phyloP scores from a whole-genome alignment of 2,888 invertebrate species.

The Tuberolachnus salignus region DNA sequence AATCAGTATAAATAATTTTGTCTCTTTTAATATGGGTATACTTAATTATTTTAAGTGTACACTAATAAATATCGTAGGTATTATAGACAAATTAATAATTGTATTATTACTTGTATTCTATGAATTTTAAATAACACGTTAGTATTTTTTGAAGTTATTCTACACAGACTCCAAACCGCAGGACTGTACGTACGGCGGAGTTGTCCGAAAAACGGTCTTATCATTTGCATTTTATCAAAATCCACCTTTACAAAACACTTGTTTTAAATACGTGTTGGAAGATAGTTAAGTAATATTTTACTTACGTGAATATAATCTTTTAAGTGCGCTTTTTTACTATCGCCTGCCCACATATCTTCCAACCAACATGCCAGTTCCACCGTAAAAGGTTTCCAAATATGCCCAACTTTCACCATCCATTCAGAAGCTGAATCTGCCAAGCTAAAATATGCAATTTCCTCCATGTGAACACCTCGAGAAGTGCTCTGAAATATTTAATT shows the following conservation, averaged over 20 bases:
- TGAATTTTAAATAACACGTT: constrained; percentile 74
- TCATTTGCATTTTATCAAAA: constrained; percentile 84
- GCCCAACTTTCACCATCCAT: constrained; percentile 82
- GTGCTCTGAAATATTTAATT: constrained; percentile 35
- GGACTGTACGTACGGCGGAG: constrained; percentile 76
- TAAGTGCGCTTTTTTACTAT: constrained; percentile 74
- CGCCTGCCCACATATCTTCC: constrained; percentile 77
- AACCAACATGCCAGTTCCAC: constrained; percentile 81
- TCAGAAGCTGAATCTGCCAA: constrained; percentile 73
- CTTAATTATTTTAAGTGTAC: background rate
- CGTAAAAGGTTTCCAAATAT: constrained; percentile 79
- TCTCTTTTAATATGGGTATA: too few species aligned
- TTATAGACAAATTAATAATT: constrained; percentile 18
- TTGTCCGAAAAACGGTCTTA: constrained; percentile 83
- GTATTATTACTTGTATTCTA: constrained; percentile 65
- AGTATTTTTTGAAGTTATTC: constrained; percentile 73
- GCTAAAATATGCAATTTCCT: constrained; percentile 73
- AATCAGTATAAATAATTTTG: too few species aligned
- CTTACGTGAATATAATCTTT: constrained; percentile 74
- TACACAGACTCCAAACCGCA: constrained; percentile 75
- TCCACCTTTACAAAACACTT: constrained; percentile 68
- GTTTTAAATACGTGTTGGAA: background rate
- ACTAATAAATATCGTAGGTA: background rate
- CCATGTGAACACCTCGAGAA: constrained; percentile 40
- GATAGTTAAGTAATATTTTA: constrained; percentile 4